A percentile compares a stretch with the other conserved stretches of the same genome.
Conservation (phyloP, 2,888 invertebrate genomes). For the Amitus sp. region DNA sequence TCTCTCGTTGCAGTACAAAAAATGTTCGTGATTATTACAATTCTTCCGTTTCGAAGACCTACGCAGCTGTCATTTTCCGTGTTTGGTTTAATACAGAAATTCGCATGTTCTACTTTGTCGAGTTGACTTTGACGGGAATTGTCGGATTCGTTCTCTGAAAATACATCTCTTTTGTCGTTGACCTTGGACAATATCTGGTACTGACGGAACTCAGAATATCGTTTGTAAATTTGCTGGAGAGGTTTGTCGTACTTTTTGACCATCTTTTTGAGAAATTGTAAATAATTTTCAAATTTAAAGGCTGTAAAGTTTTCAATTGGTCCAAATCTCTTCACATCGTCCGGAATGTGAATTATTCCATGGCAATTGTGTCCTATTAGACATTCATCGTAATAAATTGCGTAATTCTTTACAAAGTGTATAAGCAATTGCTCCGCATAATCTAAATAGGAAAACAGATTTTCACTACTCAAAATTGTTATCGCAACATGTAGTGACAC, state of each 20-base stretch:
- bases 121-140: no score
- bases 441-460: constrained; percentile 8
- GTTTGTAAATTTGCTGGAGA: constrained; percentile 12
- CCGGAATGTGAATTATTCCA: constrained; percentile 15
- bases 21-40: no score
- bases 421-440: constrained; percentile 9
- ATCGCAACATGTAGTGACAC: constrained; percentile 8
- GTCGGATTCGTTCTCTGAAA: no score
- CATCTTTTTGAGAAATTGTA: constrained; percentile 17
- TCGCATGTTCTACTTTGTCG: no score
- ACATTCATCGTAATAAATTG: not conserved
- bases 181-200: no score
- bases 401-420: not conserved
- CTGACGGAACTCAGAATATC: constrained; percentile 21
- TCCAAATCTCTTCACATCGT: constrained; percentile 18
- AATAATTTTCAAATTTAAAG: constrained; percentile 21
- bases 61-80: no score
- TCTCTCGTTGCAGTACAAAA: no score
- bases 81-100: no score
- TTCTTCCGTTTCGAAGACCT: no score
- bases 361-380: constrained; percentile 20
- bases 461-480: constrained; percentile 8
- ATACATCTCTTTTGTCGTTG: no score
- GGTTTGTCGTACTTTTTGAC: constrained; percentile 21
- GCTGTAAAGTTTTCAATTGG: constrained; percentile 17